Evolutionary conservation across 2,888 invertebrate species (phyloP), one percentile per base, ranked within the genome.

Genomic region (Galerucella calmariensis): DNA sequence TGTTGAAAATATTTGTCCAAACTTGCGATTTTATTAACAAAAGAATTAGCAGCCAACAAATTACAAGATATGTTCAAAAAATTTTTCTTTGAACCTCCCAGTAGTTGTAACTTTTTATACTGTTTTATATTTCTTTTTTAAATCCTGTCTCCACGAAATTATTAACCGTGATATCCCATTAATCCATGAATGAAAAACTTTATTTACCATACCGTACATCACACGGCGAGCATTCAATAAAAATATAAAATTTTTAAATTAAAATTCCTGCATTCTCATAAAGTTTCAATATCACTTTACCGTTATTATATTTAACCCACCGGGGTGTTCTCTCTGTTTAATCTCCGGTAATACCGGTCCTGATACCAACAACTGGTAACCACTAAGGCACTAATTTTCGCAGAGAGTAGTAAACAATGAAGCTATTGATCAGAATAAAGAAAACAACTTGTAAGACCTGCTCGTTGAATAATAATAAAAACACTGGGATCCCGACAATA

Each of bases 241-340:
- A 65, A 46, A 61, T 44, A 46, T 16, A 41, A 65, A 41, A 4
- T 5, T 65, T 65, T 46, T 65, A 65, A 65, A 65, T 65, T 65
- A 46, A 65, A 65, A 65, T 65, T 65, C 63, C 46, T 16, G 63
- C 63, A n/a, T 46, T 65, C 46, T 65, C 46, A 46, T 65, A 65
- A 62, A 56, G 16, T 8, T 56, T 56, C 56, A 20, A 56, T 56
- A 56, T 56, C 6, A 56, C 20, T 63, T 20, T 44, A 65, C 63
- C 63, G 63, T 65, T 65, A 65, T 44, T 65, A 41, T 46, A 46
- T 65, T 63, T 16, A 44, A 41, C 63, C 41, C 61, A 61, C 61
- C 61, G 24, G 61, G 61, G 61, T 27, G 41, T 62, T n/a, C n/a
- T 62, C 27, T 62, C 10, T n/a, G 35, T 62, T 41, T 62, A 14